Percentiles rank a stretch among this genome's conserved stretches.
Conservation (phyloP, 2,888 invertebrate genomes). For the Drosophila neutralis region DNA sequence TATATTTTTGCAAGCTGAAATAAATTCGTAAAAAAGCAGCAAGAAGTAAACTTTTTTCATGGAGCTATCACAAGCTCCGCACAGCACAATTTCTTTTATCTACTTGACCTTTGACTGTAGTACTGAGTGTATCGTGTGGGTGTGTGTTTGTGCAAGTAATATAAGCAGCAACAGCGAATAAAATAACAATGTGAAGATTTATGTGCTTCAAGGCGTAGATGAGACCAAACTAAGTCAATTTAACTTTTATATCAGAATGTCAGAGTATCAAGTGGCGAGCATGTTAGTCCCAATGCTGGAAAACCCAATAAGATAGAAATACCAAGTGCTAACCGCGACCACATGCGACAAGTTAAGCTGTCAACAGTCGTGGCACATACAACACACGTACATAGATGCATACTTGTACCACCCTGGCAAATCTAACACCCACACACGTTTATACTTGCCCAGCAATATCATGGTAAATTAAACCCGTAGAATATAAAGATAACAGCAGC, state of each 20-base stretch:
- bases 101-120: slow-evolving; percentile 54
- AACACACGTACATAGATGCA: slow-evolving; percentile 12
- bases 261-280: slow-evolving; percentile 30
- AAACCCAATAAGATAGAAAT: slow-evolving; percentile 13
- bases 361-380: slow-evolving; percentile 19
- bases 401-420: slow-evolving; percentile 3
- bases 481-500: slow-evolving; percentile 23
- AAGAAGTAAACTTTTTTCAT: slow-evolving; percentile 40
- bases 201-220: slow-evolving; percentile 36
- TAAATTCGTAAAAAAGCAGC: slow-evolving; percentile 1
- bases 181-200: slow-evolving; percentile 33
- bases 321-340: slow-evolving; percentile 17
- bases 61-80: slow-evolving; percentile 34
- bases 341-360: slow-evolving; percentile 20
- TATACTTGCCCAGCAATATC: slow-evolving; percentile 42
- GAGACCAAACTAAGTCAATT: slow-evolving; percentile 40
- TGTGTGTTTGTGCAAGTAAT: slow-evolving; percentile 7
- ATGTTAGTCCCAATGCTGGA: slow-evolving; percentile 10
- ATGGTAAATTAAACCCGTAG: slow-evolving; percentile 62
- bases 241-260: slow-evolving; percentile 43
- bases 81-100: slow-evolving; percentile 35
- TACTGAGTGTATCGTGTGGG: background rate
- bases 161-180: slow-evolving; percentile 22
- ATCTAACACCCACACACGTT: background rate
- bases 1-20: background rate